phyloP scores from a whole-genome alignment of 2,113 vertebrate species.

The Brachyhypopomus occidentalis region DNA sequence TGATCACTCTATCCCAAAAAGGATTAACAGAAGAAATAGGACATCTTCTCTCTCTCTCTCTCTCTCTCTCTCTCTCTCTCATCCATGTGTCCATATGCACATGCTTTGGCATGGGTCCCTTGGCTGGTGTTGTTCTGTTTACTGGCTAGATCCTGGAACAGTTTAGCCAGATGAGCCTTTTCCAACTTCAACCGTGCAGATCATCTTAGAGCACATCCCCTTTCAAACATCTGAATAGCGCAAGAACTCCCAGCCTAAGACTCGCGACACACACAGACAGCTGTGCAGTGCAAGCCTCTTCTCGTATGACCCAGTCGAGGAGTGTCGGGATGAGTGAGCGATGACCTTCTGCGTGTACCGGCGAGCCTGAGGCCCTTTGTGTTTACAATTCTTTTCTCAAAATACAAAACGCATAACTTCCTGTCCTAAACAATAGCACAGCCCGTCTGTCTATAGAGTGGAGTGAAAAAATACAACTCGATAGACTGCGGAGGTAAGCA shows the following conservation, averaged over 20 bases:
- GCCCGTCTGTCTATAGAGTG: no score
- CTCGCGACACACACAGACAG: background rate
- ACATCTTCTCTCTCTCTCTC: constrained; percentile 11
- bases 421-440: no score
- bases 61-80: background rate
- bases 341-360: no score
- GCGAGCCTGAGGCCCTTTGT: no score
- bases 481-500: no score
- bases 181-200: background rate
- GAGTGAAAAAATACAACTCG: no score
- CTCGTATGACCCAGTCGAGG: background rate
- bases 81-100: background rate
- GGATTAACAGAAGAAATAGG: constrained; percentile 14
- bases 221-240: background rate
- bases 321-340: no score
- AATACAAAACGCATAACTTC: no score
- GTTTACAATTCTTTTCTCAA: no score
- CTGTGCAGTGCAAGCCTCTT: background rate
- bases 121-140: background rate
- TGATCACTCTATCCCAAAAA: background rate
- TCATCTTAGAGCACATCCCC: no score
- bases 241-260: background rate
- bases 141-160: background rate
- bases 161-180: background rate
- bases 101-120: background rate